These are phyloP conservation scores for Ommatoiulus sabulosus DNA, from an alignment of 2,888 invertebrate genomes.

Conservation along the genomic window DNA sequence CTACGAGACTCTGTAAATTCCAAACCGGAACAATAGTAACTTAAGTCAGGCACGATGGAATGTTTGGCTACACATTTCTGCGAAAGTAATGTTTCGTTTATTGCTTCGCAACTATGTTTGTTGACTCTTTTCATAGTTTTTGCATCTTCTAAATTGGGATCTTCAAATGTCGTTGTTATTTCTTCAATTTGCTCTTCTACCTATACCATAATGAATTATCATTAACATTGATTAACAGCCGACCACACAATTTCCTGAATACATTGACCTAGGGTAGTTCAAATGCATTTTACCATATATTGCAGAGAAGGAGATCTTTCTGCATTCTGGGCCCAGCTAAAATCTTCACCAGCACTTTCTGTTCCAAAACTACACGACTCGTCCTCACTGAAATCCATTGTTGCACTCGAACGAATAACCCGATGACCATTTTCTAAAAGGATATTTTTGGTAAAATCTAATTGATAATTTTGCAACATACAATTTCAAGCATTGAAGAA, in stretches of 20 bases:
- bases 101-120: conserved; percentile 28
- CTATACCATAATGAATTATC: conserved; percentile 62
- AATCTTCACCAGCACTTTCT: conserved; percentile 59
- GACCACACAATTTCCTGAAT: background rate
- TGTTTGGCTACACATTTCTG: conserved; percentile 53
- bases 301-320: conserved; percentile 42
- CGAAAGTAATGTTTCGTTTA: conserved; percentile 54
- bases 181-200: conserved; percentile 68
- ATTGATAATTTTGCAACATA: background rate
- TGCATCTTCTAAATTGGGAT: conserved; percentile 61
- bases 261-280: background rate
- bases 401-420: background rate
- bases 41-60: conserved; percentile 55
- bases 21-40: conserved; percentile 57
- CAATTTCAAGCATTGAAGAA: background rate
- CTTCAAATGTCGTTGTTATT: conserved; percentile 63
- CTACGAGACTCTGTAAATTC: conserved; percentile 58
- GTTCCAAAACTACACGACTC: conserved; percentile 55
- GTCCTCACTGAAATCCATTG: conserved; percentile 45
- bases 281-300: conserved; percentile 49
- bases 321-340: conserved; percentile 58
- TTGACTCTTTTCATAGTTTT: conserved; percentile 32
- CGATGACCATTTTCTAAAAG: background rate
- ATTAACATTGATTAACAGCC: background rate
- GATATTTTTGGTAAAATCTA: background rate